Conservation (phyloP, 1,140 invertebrate species). For the Aphis gossypii region DNA sequence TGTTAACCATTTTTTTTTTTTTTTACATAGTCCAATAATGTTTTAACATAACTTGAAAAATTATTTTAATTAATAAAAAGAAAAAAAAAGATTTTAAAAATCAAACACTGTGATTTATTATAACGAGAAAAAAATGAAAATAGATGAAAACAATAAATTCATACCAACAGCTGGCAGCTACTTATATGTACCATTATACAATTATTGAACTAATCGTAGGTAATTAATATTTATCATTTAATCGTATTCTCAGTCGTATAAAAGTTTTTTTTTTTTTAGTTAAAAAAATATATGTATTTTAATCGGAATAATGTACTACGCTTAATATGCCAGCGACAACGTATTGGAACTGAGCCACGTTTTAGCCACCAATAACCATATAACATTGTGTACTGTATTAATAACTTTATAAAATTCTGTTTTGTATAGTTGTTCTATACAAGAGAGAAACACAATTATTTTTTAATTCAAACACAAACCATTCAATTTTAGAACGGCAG, state of each 20-base stretch:
- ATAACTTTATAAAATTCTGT: background rate
- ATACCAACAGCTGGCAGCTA: too few relatives aligned
- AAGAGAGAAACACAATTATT: background rate
- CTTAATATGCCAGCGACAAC: background rate
- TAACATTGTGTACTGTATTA: background rate
- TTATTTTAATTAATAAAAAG: too few relatives aligned
- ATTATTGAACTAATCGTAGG: background rate
- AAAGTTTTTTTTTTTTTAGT: background rate
- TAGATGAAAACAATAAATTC: too few relatives aligned
- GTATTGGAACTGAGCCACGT: background rate
- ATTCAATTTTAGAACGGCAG: too few relatives aligned
- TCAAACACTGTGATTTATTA: too few relatives aligned
- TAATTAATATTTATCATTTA: background rate
- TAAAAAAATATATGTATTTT: background rate
- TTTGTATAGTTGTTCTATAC: background rate
- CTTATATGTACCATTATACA: background rate
- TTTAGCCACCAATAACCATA: background rate
- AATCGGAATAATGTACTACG: slow-evolving; percentile 4
- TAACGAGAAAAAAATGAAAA: too few relatives aligned
- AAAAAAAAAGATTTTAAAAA: too few relatives aligned
- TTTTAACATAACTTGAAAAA: too few relatives aligned
- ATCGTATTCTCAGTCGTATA: background rate
- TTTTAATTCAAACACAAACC: background rate
- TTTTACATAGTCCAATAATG: too few relatives aligned
- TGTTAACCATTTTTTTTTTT: too few relatives aligned